Base-by-base conservation (phyloP, 2,113 vertebrate species). In the Axis porcinus region DNA sequence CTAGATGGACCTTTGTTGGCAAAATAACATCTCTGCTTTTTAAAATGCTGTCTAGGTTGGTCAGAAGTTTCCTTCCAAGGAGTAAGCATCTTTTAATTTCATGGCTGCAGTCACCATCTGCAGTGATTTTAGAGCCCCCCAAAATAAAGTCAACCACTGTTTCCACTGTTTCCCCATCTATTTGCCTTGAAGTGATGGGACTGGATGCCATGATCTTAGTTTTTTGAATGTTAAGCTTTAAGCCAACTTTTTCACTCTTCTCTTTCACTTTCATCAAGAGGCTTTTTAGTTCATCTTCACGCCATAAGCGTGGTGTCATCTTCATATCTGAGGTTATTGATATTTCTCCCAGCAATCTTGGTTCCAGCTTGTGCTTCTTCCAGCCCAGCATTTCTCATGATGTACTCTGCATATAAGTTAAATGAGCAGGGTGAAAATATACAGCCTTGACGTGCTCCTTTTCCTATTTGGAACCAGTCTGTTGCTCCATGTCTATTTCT, bases 1-100 rank as follows among this genome's bases (percentile, higher is more conserved):
- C 8, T 67, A 67, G 33, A 67, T 0, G 2, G n/a, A 67, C 0
- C 8, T 67, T 36, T 36, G 33, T 1, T 36, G 33, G 17, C 33
- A 36, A 67, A 36, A 17, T 36, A 67, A 36, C 21, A 2, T 67
- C 33, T 36, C 33, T 67, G 8, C 33, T 67, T 67, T 67, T 67
- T 2, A 67, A 67, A 36, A 67, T 36, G 64, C 33, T 67, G 64
- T 67, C 17, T 36, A 67, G 17, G 4, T 21, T 21, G 64, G 17
- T 36, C 33, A 67, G 21, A 36, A 4, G 8, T 36, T 67, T 36
- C 9, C 33, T 36, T 67, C 8, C 17, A 10, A 67, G 64, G 64
- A 67, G 33, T 67, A 67, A 36, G 17, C 9, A 0, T 67, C 17
- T 36, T 67, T 67, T 36, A 67, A 21, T 67, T 11, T 67, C 64